phyloP scores from a whole-genome alignment of 2,113 vertebrate genomes.

The Leucopsar rothschildi region DNA sequence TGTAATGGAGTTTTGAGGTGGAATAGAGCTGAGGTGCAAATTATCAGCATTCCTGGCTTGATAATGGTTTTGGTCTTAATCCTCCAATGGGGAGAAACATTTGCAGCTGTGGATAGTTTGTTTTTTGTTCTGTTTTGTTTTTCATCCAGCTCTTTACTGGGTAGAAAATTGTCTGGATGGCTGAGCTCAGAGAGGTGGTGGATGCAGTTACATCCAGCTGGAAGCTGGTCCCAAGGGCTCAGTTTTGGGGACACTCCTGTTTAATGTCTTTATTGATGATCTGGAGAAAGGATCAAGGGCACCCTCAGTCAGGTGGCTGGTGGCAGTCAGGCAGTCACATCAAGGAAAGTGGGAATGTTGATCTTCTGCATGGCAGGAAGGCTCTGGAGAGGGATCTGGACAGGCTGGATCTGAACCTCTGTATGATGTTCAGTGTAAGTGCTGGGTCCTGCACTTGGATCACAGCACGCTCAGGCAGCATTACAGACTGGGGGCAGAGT shows the following conservation, averaged over 20 bases:
- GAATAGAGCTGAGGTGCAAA: not conserved
- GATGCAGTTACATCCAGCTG: not conserved
- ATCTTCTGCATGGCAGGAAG: not conserved
- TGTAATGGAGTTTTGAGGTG: not conserved
- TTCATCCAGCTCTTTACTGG: not conserved
- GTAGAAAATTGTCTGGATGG: not conserved
- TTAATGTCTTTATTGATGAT: not conserved
- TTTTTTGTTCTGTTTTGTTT: not conserved
- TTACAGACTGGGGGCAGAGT: not conserved
- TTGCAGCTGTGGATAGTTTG: not conserved
- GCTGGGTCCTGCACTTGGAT: not conserved
- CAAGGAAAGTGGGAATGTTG: not conserved
- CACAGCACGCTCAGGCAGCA: not conserved
- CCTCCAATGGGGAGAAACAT: not conserved
- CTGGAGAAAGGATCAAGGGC: not conserved
- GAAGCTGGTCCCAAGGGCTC: fast-evolving
- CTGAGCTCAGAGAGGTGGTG: not conserved
- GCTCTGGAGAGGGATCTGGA: not conserved
- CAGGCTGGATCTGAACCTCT: not conserved
- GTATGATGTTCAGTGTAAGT: not conserved
- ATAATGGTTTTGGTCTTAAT: not conserved
- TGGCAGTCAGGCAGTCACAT: not conserved
- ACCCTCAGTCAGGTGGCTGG: not conserved
- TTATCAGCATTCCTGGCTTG: not conserved
- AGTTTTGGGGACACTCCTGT: not conserved